These are phyloP conservation scores for Oreochromis aureus DNA, from an alignment of 2,113 vertebrate genomes.

Conservation along the genomic window DNA sequence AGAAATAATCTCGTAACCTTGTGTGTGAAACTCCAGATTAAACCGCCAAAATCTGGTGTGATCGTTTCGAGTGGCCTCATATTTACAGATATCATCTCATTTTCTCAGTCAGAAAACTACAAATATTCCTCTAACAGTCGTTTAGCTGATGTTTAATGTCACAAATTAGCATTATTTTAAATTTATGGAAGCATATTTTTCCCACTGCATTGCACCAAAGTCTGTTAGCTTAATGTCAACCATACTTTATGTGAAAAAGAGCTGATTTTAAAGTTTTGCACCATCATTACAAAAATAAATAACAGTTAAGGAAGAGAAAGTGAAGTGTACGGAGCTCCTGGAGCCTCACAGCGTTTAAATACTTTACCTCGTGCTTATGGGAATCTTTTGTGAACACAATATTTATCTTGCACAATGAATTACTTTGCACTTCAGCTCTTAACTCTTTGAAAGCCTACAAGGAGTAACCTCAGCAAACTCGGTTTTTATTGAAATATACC, in stretches of 20 bases:
- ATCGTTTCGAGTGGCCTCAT: accelerated
- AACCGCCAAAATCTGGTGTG: neutral
- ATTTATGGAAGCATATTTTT: accelerated
- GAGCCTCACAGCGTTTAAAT: neutral
- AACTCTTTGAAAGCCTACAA: neutral
- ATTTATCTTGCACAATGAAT: neutral
- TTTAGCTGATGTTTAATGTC: neutral
- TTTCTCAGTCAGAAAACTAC: neutral
- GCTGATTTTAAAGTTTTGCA: neutral
- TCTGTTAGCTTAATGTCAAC: neutral
- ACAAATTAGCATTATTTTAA: neutral
- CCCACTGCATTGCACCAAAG: neutral
- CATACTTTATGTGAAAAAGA: accelerated
- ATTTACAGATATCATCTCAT: neutral
- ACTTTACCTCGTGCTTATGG: neutral
- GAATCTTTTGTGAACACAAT: neutral
- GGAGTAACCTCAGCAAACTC: neutral
- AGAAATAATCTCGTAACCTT: neutral
- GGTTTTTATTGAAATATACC: accelerated
- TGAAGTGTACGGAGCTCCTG: neutral
- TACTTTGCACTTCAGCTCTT: neutral
- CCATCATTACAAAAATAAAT: neutral
- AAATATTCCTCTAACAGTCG: neutral
- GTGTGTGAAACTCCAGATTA: neutral
- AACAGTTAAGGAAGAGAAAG: neutral